phyloP scores from a whole-genome alignment of 2,113 vertebrate species.

The Psilopsiagon aymara region DNA sequence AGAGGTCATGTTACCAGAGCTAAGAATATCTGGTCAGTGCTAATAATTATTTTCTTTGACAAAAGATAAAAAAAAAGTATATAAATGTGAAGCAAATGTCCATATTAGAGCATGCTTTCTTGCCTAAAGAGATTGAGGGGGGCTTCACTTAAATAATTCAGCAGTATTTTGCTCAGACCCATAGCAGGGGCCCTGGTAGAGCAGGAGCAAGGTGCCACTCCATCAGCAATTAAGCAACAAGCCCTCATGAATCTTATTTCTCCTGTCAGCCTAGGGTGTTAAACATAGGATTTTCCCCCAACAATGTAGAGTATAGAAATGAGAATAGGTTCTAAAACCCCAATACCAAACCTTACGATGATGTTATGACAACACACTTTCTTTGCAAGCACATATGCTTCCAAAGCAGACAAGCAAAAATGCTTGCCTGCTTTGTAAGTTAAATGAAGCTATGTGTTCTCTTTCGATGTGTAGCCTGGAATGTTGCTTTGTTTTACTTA shows the following conservation, averaged over 20 bases:
- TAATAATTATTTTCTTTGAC: not conserved
- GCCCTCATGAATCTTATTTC: not conserved
- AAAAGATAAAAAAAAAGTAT: not conserved
- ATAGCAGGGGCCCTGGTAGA: not conserved
- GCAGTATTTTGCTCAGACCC: not conserved
- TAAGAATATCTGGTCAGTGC: not conserved
- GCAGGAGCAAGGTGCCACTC: not conserved
- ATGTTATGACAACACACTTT: not conserved
- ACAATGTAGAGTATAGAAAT: not conserved
- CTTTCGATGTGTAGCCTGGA: not conserved
- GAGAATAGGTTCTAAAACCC: not conserved
- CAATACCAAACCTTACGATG: not conserved
- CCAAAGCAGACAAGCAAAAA: not conserved
- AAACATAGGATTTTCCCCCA: not conserved
- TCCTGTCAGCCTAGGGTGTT: not conserved
- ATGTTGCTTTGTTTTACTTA: not conserved
- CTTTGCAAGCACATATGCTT: not conserved
- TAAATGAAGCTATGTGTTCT: not conserved
- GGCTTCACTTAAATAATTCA: not conserved
- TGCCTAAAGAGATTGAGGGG: not conserved
- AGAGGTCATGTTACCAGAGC: not conserved
- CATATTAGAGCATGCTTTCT: not conserved
- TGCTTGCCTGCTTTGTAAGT: not conserved
- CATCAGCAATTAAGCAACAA: not conserved
- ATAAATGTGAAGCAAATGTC: not conserved